These are phyloP conservation scores for Trissolcus japonicus DNA, from an alignment of 2,888 invertebrate genomes.

Conservation along the genomic window DNA sequence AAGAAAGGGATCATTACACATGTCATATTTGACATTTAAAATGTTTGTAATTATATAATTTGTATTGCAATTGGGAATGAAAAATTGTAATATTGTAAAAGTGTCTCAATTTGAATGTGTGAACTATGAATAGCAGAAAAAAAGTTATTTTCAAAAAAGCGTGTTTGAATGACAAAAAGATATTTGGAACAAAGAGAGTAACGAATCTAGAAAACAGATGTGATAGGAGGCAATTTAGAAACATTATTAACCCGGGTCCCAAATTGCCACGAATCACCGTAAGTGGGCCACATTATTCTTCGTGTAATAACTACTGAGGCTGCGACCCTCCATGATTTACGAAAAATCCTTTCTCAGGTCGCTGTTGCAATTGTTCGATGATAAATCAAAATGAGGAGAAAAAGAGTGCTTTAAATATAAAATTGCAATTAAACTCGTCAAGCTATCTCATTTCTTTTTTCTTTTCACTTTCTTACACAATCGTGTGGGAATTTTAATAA, in stretches of 20 bases:
- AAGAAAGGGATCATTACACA: too few relatives aligned
- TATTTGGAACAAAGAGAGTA: too few relatives aligned
- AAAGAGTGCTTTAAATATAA: too few relatives aligned
- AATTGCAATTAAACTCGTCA: not conserved
- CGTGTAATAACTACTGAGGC: conserved; percentile 25
- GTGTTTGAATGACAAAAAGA: too few relatives aligned
- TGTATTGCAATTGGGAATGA: too few relatives aligned
- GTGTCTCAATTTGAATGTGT: too few relatives aligned
- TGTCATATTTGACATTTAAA: too few relatives aligned
- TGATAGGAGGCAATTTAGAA: conserved; percentile 29
- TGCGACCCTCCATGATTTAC: conserved; percentile 20
- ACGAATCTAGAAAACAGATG: not conserved
- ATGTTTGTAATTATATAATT: too few relatives aligned
- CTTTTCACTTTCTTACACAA: conserved; percentile 4
- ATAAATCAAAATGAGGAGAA: not conserved
- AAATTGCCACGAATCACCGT: conserved; percentile 24
- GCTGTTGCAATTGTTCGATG: not conserved
- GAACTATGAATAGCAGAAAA: too few relatives aligned
- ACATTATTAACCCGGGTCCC: conserved; percentile 13
- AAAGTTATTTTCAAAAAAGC: too few relatives aligned
- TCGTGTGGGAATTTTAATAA: not conserved
- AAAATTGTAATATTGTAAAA: too few relatives aligned
- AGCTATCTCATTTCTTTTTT: not conserved
- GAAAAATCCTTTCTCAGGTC: not conserved
- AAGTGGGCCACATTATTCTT: conserved; percentile 26